Evolutionary conservation across 53 echinoderm and acorn worm species (phyloP), one percentile per base, ranked within the genome.

Genomic region (Echinometra lucunter): DNA sequence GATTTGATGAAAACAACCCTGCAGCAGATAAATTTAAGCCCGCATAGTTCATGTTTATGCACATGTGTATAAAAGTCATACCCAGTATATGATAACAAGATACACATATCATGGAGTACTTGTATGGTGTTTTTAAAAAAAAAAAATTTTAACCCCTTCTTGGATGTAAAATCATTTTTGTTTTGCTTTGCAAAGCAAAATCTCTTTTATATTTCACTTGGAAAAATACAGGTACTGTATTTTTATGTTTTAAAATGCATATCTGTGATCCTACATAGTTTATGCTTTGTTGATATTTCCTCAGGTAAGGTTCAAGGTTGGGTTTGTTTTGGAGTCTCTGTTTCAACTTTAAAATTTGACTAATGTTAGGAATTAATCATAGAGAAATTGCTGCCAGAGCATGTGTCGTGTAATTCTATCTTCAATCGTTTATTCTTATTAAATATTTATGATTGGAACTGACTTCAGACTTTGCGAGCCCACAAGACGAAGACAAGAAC

Each of bases 381-480:
- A 7, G 63, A 27, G 25, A 19, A 63, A 25, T 19, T 21, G 21
- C 6, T 6, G 63, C 23, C 25, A 25, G 0, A 63, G 63, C 5
- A 60, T 23, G 60, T 19, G 60, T 63, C 27, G 0, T 23, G 25
- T 25, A 63, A 27, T 4, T 13, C 53, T 53, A 13, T 13, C 8
- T 13, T 53, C 53, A 11, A 13, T 53, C 53, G 8, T 53, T 9
- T 53, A 53, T 53, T 53, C 53, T 16, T 63, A 63, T 63, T 63
- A 0, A 63, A 27, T 25, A 3, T 63, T 25, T 25, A 63, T 63
- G 21, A 63, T 82, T 82, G 30, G 37, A 69, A 42, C 16, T 44
- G 44, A 81, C 53, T 95, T 57, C 66, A 98, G 98, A 98, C 88
- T 74, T 98, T 45, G 96, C 97, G n/a, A 97, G 97, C 78, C 98